Evolutionary conservation across 2,888 invertebrate genomes (phyloP).

Genomic region (Lottia scabra): DNA sequence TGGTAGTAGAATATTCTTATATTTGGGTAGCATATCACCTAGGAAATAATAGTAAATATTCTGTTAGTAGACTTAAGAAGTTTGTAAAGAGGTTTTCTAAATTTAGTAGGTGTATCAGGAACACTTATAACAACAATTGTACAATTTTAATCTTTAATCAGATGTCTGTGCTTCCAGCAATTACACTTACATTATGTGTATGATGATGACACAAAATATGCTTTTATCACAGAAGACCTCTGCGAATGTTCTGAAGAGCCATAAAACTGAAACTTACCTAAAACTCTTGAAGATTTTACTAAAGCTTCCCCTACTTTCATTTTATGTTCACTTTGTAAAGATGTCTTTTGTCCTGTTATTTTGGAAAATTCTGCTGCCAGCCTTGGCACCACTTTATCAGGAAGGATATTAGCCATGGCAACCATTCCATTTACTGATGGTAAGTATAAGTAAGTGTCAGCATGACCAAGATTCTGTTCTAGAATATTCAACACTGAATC

Average conservation of each 20-base stretch:
- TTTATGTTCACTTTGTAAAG: constrained; percentile 69
- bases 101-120: no score
- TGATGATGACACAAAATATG: no score
- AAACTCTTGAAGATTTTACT: constrained; percentile 78
- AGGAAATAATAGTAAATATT: constrained; percentile 44
- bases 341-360: constrained; percentile 5
- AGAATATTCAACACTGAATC: constrained; percentile 79
- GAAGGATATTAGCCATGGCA: constrained; percentile 76
- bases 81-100: no score
- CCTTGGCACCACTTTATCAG: constrained; percentile 78
- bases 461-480: constrained; percentile 81
- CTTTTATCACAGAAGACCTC: no score
- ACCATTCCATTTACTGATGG: constrained; percentile 82
- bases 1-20: constrained; percentile 79
- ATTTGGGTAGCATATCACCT: constrained; percentile 81
- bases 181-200: no score
- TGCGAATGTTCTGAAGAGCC: no score
- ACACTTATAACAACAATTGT: no score
- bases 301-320: constrained; percentile 86
- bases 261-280: constrained; percentile 80
- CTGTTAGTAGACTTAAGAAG: no score
- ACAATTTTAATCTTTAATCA: no score
- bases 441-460: constrained; percentile 86
- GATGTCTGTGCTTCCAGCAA: no score
- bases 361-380: constrained; percentile 78